Evolutionary conservation across 2,888 invertebrate genomes (phyloP).

Genomic region (Scelioninae gen. 1): DNA sequence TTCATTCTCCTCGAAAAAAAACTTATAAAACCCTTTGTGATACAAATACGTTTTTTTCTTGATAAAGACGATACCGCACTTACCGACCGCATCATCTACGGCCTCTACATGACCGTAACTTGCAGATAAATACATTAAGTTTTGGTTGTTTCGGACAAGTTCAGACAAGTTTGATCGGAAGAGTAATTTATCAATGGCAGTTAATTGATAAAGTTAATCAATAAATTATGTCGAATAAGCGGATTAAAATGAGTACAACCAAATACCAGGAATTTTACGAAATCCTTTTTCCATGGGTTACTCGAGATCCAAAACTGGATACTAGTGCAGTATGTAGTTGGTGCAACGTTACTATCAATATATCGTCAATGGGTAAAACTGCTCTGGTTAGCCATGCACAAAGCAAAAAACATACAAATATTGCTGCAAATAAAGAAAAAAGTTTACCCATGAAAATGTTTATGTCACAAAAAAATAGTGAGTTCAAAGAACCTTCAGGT

Average conservation of each 20-base stretch:
- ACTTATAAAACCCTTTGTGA: too few species aligned
- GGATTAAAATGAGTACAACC: background rate
- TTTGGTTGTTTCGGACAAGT: slow-evolving; percentile 8
- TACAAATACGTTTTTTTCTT: too few species aligned
- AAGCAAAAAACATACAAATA: slow-evolving; percentile 17
- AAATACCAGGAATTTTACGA: slow-evolving; percentile 18
- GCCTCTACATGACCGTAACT: too few species aligned
- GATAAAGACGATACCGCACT: too few species aligned
- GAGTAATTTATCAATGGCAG: background rate
- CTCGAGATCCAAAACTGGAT: slow-evolving; percentile 4
- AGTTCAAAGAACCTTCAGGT: background rate
- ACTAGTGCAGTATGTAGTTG: slow-evolving; percentile 22
- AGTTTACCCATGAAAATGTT: slow-evolving; percentile 2
- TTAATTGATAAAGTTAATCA: too few species aligned
- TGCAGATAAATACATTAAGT: too few species aligned
- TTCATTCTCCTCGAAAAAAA: too few species aligned
- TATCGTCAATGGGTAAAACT: slow-evolving; percentile 15
- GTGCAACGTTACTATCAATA: slow-evolving; percentile 13
- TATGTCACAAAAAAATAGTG: background rate
- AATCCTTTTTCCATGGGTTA: slow-evolving; percentile 3
- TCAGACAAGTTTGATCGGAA: background rate
- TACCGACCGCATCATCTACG: too few species aligned
- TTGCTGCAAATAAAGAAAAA: background rate
- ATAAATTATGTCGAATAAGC: background rate
- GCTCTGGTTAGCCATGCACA: slow-evolving; percentile 20